phyloP scores from a whole-genome alignment of 2,888 invertebrate species.

The Perizoma flavofasciatum region DNA sequence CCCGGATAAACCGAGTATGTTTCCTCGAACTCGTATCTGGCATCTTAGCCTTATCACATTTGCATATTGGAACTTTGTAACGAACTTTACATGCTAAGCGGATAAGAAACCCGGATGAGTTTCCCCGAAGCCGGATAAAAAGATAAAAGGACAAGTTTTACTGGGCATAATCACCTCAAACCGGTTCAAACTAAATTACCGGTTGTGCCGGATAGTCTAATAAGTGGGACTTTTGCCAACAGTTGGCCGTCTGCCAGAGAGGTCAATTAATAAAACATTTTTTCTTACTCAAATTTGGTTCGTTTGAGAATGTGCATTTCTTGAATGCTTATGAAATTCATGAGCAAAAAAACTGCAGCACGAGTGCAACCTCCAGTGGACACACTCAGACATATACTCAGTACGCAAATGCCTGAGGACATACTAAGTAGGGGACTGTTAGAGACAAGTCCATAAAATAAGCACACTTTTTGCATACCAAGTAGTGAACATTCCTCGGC shows the following conservation, averaged over 20 bases:
- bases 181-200: constrained; percentile 22
- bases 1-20: neutral
- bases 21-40: neutral
- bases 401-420: no score
- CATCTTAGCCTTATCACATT: constrained; percentile 13
- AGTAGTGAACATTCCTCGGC: no score
- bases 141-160: constrained; percentile 18
- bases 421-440: no score
- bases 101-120: constrained; percentile 15
- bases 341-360: no score
- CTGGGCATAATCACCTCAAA: constrained; percentile 10
- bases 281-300: neutral
- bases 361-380: no score
- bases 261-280: constrained; percentile 26
- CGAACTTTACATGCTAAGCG: constrained; percentile 9
- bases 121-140: constrained; percentile 17
- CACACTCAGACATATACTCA: no score
- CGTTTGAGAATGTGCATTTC: neutral
- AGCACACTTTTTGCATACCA: no score
- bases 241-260: constrained; percentile 21
- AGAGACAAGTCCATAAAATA: no score
- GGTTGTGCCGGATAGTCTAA: constrained; percentile 28
- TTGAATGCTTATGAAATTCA: no score
- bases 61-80: constrained; percentile 8
- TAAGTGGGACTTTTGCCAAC: constrained; percentile 26